Evolutionary conservation across 2,797 vertebrate genomes (phyloP), one percentile per base, ranked within the genome.

Genomic region (Amniataba percoides): DNA sequence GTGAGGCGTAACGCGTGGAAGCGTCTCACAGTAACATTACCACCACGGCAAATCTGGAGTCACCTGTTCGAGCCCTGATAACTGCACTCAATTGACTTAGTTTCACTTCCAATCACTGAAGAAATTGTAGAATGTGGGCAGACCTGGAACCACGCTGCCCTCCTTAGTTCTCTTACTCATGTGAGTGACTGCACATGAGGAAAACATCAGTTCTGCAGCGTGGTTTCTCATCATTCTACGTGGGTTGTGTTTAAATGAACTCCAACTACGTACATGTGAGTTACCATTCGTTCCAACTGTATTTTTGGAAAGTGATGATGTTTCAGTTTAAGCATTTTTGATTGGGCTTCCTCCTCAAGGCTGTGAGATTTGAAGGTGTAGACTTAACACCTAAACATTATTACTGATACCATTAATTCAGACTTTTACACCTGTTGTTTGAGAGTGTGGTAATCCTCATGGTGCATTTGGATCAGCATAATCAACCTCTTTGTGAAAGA

Each of bases 31-130:
- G 27, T 19, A 19, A 19, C 61, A 39, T 27, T 56, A 42, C 34
- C 52, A 39, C 27, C 23, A 23, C 14, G 36, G 18, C 27, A 72
- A 63, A 25, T 73, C n/a, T 39, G 19, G 13, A 69, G 27, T 57
- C 42, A 59, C 42, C 19, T 18, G 4, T 34, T 71, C 3, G 2
- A 13, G 19, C 21, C 45, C 18, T 34, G 56, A 49, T n/a, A 53
- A 52, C 19, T 19, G 5, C 2, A 57, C 31, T 23, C 19, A 36
- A 36, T 3, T 18, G 11, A 40, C 23, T 68, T 18, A 16, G 25
- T 39, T 48, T 46, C 5, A 53, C 48, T 34, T 34, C 6, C 34
- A 16, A 21, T 45, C 1, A 3, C 25, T 45, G 27, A 72, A 46
- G 21, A 18, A 40, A 48, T 57, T 4, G 0, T 13, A 16, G 1